phyloP scores from a whole-genome alignment of 2,888 invertebrate genomes.

The Zhengitettix transpicula region DNA sequence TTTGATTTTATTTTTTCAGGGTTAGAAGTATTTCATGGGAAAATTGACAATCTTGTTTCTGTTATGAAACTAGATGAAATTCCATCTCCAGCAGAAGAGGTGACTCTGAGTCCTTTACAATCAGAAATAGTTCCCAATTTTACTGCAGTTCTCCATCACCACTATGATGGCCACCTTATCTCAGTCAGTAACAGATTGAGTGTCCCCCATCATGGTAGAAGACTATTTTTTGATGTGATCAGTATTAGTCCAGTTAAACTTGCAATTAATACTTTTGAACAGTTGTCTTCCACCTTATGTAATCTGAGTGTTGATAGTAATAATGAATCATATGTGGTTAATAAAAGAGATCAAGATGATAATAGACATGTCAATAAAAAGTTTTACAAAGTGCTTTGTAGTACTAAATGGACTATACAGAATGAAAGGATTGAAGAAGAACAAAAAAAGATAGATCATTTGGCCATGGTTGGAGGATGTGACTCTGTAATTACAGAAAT shows the following conservation, averaged over 20 bases:
- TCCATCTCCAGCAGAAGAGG: constrained; percentile 6
- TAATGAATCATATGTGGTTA: too few species aligned
- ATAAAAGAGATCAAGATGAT: too few species aligned
- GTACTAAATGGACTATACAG: too few species aligned
- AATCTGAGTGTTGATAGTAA: too few species aligned
- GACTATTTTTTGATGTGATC: constrained; percentile 25
- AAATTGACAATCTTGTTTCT: background rate
- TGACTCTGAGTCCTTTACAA: background rate
- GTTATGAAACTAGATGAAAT: constrained; percentile 2
- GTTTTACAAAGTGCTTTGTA: too few species aligned
- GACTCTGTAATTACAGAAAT: too few species aligned
- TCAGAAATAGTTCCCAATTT: background rate
- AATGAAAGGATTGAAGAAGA: too few species aligned
- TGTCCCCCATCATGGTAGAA: constrained; percentile 30
- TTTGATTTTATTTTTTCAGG: constrained; percentile 15
- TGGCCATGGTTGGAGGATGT: too few species aligned
- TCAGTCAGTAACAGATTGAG: constrained; percentile 24
- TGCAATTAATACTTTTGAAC: too few species aligned
- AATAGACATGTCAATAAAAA: too few species aligned
- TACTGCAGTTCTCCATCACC: constrained; percentile 16
- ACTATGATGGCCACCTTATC: constrained; percentile 22
- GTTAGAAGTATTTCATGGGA: constrained; percentile 15
- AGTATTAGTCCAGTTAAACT: constrained; percentile 14
- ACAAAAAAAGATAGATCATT: too few species aligned
- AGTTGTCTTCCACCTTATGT: too few species aligned